Conservation (phyloP, 2,888 invertebrate genomes). For the Drosophila gaucha region DNA sequence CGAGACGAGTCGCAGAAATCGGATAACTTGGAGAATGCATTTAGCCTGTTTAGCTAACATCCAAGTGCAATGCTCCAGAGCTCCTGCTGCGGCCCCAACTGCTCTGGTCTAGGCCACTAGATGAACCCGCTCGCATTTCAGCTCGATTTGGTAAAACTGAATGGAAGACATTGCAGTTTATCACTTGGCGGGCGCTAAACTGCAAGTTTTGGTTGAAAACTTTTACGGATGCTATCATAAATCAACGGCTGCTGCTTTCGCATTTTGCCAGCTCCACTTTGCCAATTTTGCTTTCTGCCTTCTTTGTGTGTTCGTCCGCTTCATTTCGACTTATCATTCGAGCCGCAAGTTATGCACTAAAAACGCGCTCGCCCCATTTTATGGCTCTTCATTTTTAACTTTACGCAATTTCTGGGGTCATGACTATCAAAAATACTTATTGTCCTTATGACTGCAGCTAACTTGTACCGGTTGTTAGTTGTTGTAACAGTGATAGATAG, state of each 20-base stretch:
- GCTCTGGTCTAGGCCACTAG: slow-evolving; percentile 11
- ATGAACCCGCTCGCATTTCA: slow-evolving; percentile 27
- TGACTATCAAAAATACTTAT: slow-evolving; percentile 64
- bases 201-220: slow-evolving; percentile 63
- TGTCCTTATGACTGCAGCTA: slow-evolving; percentile 35
- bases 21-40: slow-evolving; percentile 41
- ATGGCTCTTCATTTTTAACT: slow-evolving; percentile 55
- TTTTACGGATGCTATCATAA: slow-evolving; percentile 67
- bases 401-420: slow-evolving; percentile 57
- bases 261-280: neutral
- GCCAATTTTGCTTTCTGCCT: neutral
- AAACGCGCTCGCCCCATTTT: slow-evolving; percentile 45
- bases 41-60: slow-evolving; percentile 22
- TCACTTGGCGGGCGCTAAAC: slow-evolving; percentile 70
- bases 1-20: slow-evolving; percentile 29
- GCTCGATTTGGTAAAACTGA: slow-evolving; percentile 15
- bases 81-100: neutral
- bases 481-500: neutral
- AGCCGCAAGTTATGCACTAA: slow-evolving; percentile 64
- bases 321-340: slow-evolving; percentile 70
- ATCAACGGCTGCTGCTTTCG: slow-evolving; percentile 51
- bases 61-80: slow-evolving; percentile 10
- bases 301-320: slow-evolving; percentile 33
- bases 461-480: neutral
- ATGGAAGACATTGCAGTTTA: slow-evolving; percentile 55